Evolutionary conservation across 2,113 vertebrate species (phyloP).

Genomic region (Phalacrocorax aristotelis): DNA sequence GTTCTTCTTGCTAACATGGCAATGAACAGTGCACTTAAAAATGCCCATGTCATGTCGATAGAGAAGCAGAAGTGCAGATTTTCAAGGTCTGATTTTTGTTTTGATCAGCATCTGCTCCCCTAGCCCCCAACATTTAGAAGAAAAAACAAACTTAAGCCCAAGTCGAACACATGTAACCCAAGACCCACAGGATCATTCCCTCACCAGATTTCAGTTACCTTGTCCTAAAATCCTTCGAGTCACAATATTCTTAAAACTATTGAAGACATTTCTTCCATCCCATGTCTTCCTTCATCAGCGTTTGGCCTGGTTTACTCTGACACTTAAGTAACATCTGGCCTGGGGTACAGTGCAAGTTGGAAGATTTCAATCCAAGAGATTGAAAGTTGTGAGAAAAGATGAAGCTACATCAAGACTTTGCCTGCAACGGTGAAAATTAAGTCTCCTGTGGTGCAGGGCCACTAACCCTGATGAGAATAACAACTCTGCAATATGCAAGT

Average conservation of each 20-base stretch:
- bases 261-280: neutral
- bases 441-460: neutral
- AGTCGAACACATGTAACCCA: neutral
- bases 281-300: neutral
- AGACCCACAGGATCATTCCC: neutral
- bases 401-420: neutral
- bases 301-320: neutral
- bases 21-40: neutral
- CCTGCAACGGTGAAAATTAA: neutral
- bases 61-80: neutral
- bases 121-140: neutral
- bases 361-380: neutral
- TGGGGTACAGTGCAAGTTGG: neutral
- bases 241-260: neutral
- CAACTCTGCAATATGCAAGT: neutral
- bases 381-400: neutral
- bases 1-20: neutral
- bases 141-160: neutral
- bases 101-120: neutral
- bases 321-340: neutral
- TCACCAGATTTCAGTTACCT: neutral
- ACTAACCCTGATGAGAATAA: neutral
- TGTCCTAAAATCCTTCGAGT: neutral
- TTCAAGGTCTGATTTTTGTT: neutral
- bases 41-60: neutral